A percentile compares a stretch with the other conserved stretches of the same genome.
phyloP scores from a whole-genome alignment of 2,888 invertebrate species.

The Schizaphis graminum region DNA sequence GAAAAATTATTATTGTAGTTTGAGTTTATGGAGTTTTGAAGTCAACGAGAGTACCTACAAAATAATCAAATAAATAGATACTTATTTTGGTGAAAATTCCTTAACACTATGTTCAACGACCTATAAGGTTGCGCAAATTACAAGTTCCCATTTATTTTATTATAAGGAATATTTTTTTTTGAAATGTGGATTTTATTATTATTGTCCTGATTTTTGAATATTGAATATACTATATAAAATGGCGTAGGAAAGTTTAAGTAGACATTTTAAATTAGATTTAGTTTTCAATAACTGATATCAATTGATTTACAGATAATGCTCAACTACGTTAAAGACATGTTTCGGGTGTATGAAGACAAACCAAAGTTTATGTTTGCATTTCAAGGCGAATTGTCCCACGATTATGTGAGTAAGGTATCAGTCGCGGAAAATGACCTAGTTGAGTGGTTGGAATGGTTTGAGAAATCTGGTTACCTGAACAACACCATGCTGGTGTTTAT shows the following conservation, averaged over 20 bases:
- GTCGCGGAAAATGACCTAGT: conserved; percentile 82
- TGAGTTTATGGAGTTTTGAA: no score
- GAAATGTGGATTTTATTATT: not conserved
- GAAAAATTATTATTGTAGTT: no score
- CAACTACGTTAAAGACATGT: conserved; percentile 74
- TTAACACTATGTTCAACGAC: no score
- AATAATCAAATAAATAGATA: no score
- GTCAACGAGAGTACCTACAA: no score
- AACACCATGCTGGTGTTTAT: conserved; percentile 88
- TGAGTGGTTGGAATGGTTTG: conserved; percentile 77
- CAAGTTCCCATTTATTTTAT: not conserved
- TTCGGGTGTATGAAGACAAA: conserved; percentile 76
- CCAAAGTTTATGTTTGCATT: conserved; percentile 90
- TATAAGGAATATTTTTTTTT: not conserved
- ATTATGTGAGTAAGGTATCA: conserved; percentile 84
- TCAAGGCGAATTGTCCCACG: conserved; percentile 90
- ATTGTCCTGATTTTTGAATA: not conserved
- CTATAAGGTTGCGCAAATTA: no score
- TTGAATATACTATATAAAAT: not conserved
- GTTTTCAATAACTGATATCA: not conserved
- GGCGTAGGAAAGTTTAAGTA: not conserved
- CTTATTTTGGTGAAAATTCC: no score
- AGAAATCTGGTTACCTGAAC: conserved; percentile 77
- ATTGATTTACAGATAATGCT: conserved; percentile 72
- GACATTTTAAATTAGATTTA: not conserved